Conservation (phyloP, 2,113 vertebrate genomes). For the Phrynosoma blainvillii region DNA sequence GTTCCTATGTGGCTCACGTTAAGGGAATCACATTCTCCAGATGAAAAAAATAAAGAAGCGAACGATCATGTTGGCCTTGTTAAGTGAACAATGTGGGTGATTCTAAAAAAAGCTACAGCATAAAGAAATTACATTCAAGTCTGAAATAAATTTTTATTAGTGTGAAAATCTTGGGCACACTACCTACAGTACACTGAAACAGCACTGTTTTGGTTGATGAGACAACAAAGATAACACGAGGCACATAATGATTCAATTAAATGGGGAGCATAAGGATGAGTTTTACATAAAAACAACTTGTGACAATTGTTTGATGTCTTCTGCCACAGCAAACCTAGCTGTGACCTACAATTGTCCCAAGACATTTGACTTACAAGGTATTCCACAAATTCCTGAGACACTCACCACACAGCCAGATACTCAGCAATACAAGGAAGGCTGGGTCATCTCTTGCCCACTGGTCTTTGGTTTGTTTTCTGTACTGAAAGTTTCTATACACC, state of each 20-base stretch:
- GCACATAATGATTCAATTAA: not conserved
- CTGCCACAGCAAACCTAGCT: not conserved
- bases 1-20: not conserved
- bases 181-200: no score
- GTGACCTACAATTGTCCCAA: not conserved
- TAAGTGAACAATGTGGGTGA: not conserved
- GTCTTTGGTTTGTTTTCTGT: slow-evolving; percentile 98
- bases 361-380: not conserved
- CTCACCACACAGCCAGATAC: slow-evolving; percentile 96
- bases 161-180: not conserved
- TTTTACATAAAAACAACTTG: not conserved
- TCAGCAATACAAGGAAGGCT: slow-evolving; percentile 92
- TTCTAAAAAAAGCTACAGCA: not conserved
- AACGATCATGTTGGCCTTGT: not conserved
- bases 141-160: no score
- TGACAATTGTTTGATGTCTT: not conserved
- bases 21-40: not conserved
- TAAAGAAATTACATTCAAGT: not conserved
- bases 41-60: not conserved
- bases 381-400: not conserved
- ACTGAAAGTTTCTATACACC: slow-evolving; percentile 98
- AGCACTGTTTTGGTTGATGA: no score
- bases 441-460: slow-evolving; percentile 98
- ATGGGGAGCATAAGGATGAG: not conserved
- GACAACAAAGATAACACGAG: no score